Evolutionary conservation across 2,113 vertebrate genomes (phyloP).

Genomic region (Anseranas semipalmata): DNA sequence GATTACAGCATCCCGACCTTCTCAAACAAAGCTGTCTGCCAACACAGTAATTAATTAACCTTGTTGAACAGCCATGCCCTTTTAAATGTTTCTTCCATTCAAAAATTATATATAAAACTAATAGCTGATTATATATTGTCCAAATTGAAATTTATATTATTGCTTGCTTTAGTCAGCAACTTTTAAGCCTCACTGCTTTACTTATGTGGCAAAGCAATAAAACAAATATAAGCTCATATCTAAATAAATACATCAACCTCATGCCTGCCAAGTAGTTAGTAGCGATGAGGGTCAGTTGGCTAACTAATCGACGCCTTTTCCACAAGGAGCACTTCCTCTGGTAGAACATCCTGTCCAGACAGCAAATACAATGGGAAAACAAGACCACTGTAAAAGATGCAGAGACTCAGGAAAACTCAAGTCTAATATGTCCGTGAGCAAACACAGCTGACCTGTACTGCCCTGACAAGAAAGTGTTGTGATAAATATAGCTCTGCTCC

Average conservation of each 20-base stretch:
- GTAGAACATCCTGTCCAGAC: constrained; percentile 72
- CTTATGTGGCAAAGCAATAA: neutral
- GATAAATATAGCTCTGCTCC: constrained; percentile 35
- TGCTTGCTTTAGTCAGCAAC: constrained; percentile 21
- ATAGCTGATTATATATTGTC: neutral
- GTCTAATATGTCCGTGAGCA: constrained; percentile 4
- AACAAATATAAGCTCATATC: neutral
- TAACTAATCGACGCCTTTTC: constrained; percentile 62
- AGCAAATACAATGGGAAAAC: constrained; percentile 60
- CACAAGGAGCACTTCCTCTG: constrained; percentile 59
- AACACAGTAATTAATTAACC: constrained; percentile 56
- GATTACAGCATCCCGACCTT: neutral
- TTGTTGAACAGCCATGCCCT: constrained; percentile 37
- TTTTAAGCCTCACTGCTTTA: neutral
- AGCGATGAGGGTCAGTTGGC: constrained; percentile 35
- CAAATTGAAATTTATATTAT: constrained; percentile 34
- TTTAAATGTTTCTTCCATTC: constrained; percentile 20
- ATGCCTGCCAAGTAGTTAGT: neutral
- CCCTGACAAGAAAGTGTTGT: constrained; percentile 10
- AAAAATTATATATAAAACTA: neutral
- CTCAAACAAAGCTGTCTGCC: constrained; percentile 27
- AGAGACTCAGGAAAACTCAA: constrained; percentile 43
- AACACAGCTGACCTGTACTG: constrained; percentile 44
- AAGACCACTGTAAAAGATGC: constrained; percentile 43
- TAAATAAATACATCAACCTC: neutral